Evolutionary conservation across 2,797 vertebrate species (phyloP).

Genomic region (Hafferia zeledoni): DNA sequence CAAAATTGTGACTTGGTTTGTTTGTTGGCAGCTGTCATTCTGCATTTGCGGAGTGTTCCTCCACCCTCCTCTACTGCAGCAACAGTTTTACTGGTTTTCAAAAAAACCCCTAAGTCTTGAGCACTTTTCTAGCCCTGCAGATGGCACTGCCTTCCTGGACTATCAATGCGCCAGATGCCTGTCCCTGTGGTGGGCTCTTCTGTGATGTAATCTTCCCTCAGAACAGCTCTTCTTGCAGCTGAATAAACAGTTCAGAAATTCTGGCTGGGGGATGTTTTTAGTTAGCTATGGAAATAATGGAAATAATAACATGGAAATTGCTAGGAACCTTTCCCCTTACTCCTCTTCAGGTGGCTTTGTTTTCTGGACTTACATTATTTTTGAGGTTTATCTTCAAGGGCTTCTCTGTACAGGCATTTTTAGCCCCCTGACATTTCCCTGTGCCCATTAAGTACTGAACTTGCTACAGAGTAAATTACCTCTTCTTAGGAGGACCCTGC

Average conservation of each 20-base stretch:
- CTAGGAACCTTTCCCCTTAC: not conserved
- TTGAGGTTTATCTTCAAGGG: not conserved
- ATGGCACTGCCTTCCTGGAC: conserved; percentile 32
- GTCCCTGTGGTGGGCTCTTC: not conserved
- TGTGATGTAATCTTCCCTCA: not conserved
- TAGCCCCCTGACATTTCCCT: not conserved
- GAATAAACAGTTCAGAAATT: not conserved
- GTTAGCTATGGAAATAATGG: not conserved
- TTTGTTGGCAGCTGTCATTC: not conserved
- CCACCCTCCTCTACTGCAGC: not conserved
- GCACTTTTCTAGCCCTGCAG: not conserved
- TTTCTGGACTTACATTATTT: not conserved
- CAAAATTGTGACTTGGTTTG: not conserved
- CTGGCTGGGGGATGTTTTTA: not conserved
- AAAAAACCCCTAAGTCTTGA: not conserved
- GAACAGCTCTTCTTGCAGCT: not conserved
- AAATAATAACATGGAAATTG: not conserved
- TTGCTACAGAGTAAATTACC: not conserved
- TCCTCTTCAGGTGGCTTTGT: not conserved
- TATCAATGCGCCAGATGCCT: rapidly evolving
- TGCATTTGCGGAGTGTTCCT: not conserved
- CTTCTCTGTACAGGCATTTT: not conserved
- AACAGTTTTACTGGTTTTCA: not conserved
- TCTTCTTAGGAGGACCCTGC: not conserved
- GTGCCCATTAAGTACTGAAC: not conserved